Evolutionary conservation across 2,888 invertebrate species (phyloP), one percentile per base, ranked within the genome.

Genomic region (Ectropis crepuscularia): DNA sequence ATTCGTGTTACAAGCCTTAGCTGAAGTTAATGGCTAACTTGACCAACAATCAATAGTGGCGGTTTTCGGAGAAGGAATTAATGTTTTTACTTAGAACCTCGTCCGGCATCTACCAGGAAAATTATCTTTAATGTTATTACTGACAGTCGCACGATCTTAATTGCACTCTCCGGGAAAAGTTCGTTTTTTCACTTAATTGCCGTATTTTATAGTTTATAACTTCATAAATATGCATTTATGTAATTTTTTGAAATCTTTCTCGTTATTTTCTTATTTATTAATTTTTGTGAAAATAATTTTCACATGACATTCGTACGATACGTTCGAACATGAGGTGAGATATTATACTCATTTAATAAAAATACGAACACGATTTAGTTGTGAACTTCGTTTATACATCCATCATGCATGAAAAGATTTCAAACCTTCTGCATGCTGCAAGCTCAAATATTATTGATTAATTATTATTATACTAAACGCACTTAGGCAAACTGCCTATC

Each of bases 41-140:
- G 71, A 74, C 68, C 72, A 76, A 78, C 82, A 79, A 81, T 80
- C 80, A 78, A 79, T 77, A 77, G 74, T 72, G 69, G 71, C 63
- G 74, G 76, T 76, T 78, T 82, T 82, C 82, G 78, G 78, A 78
- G 81, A 83, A 81, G 74, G 69, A 77, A 80, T 79, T 81, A 81
- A 80, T 75, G 75, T 74, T 78, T 79, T 81, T 81, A 81, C 79
- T 75, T 72, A 77, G 78, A 82, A 80, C 71, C 70, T 76, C 75
- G 69, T 63, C 71, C 74, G 71, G 59, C 57, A 53, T 69, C 71
- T 82, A 82, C 79, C 74, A 71, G 76, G 81, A 80, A 82, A 81
- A 78, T 75, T 66, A 74, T 75, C 74, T 75, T 68, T 73, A 64
- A 64, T 70, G 68, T 71, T 72, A 73, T 71, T 73, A 69, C 63